Evolutionary conservation across 2,113 vertebrate genomes (phyloP).

Genomic region (Cariama cristata): DNA sequence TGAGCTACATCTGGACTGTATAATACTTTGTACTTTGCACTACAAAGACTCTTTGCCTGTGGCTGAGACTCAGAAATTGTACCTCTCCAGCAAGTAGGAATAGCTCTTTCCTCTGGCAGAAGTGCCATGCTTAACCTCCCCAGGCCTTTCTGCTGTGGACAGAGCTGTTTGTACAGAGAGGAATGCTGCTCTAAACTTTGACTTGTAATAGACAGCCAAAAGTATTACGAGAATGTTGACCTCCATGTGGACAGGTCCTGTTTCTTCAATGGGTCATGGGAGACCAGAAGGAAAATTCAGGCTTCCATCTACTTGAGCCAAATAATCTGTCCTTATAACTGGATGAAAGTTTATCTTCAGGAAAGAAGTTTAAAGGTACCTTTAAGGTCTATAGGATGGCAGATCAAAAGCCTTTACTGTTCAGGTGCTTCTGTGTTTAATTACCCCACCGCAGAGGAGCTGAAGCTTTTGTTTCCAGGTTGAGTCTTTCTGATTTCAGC

Average conservation of each 20-base stretch:
- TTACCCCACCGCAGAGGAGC: not conserved
- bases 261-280: not conserved
- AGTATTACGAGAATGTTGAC: not conserved
- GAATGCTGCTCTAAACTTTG: not conserved
- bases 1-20: constrained; percentile 33
- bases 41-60: not conserved
- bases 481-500: constrained; percentile 4
- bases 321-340: not conserved
- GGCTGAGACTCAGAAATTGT: not conserved
- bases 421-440: constrained; percentile 14
- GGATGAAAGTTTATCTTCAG: not conserved
- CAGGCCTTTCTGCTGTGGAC: not conserved
- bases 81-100: not conserved
- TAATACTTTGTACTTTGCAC: not conserved
- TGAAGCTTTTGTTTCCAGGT: constrained; percentile 41
- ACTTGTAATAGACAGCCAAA: not conserved
- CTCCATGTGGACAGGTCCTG: not conserved
- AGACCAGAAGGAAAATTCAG: not conserved
- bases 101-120: not conserved
- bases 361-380: not conserved
- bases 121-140: not conserved
- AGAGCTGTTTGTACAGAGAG: not conserved
- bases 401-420: constrained; percentile 19
- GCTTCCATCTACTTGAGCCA: not conserved
- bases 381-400: not conserved